A percentile compares a stretch with the other conserved stretches of the same genome.
These are phyloP conservation scores for Griposia aprilina DNA, from an alignment of 2,888 invertebrate genomes.

Conservation along the genomic window DNA sequence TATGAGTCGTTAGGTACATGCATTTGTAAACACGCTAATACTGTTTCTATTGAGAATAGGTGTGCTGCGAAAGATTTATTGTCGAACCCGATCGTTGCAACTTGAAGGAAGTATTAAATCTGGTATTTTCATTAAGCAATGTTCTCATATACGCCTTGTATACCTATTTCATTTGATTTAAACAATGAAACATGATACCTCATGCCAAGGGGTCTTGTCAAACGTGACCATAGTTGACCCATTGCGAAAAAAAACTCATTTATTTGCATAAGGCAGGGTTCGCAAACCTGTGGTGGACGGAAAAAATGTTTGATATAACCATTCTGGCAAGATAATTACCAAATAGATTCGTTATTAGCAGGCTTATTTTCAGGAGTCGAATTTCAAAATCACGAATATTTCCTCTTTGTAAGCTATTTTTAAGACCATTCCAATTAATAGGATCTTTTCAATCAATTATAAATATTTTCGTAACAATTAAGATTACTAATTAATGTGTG, in stretches of 20 bases:
- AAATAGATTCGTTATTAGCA: not conserved
- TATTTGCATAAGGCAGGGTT: slow-evolving; percentile 45
- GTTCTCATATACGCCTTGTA: slow-evolving; percentile 10
- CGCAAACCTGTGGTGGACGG: slow-evolving; percentile 9
- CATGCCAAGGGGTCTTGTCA: slow-evolving; percentile 51
- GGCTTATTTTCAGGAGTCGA: not conserved
- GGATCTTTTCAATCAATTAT: not conserved
- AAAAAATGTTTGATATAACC: not conserved
- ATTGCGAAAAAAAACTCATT: slow-evolving; percentile 49
- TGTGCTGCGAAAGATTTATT: slow-evolving; percentile 20
- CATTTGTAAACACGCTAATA: slow-evolving; percentile 6
- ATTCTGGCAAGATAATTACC: not conserved
- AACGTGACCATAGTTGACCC: slow-evolving; percentile 50
- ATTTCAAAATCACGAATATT: not conserved
- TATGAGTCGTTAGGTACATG: slow-evolving; percentile 9
- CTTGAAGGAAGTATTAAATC: slow-evolving; percentile 26
- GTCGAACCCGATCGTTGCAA: slow-evolving; percentile 27
- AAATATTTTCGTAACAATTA: not conserved
- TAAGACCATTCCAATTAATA: not conserved
- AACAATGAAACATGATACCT: slow-evolving; percentile 49
- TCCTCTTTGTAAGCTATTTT: not conserved
- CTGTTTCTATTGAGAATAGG: slow-evolving; percentile 10
- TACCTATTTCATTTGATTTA: slow-evolving; percentile 15
- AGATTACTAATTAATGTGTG: not conserved
- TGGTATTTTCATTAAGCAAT: slow-evolving; percentile 27